phyloP scores from a whole-genome alignment of 2,113 vertebrate species.

The Damaliscus lunatus region DNA sequence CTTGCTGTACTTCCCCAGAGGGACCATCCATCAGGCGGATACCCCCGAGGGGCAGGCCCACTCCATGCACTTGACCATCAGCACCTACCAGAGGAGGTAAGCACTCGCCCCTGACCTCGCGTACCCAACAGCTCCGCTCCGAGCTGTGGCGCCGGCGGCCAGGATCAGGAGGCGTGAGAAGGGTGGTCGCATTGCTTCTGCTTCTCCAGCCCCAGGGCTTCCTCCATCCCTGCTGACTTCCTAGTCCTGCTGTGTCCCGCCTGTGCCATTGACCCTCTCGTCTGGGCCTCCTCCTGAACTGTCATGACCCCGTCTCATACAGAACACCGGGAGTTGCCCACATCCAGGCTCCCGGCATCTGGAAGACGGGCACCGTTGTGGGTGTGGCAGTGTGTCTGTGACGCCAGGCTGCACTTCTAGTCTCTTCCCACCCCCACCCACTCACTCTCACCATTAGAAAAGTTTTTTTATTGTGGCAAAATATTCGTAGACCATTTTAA shows the following conservation, averaged over 20 bases:
- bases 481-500: not conserved
- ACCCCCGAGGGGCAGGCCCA: constrained; percentile 84
- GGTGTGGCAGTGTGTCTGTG: not conserved
- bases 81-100: constrained; percentile 94
- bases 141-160: fast-evolving
- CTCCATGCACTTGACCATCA: constrained; percentile 93
- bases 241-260: not conserved
- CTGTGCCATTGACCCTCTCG: not conserved
- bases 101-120: not conserved
- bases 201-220: not conserved
- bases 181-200: not conserved
- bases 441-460: not conserved
- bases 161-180: not conserved
- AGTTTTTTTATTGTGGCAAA: not conserved
- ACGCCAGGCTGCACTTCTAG: not conserved
- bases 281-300: not conserved
- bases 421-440: not conserved
- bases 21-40: constrained; percentile 93
- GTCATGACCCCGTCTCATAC: not conserved
- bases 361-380: not conserved
- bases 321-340: not conserved
- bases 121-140: not conserved
- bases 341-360: not conserved
- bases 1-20: constrained; percentile 93
- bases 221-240: not conserved